Conservation (phyloP, 2,113 vertebrate genomes). For the Hippocampus abdominalis region DNA sequence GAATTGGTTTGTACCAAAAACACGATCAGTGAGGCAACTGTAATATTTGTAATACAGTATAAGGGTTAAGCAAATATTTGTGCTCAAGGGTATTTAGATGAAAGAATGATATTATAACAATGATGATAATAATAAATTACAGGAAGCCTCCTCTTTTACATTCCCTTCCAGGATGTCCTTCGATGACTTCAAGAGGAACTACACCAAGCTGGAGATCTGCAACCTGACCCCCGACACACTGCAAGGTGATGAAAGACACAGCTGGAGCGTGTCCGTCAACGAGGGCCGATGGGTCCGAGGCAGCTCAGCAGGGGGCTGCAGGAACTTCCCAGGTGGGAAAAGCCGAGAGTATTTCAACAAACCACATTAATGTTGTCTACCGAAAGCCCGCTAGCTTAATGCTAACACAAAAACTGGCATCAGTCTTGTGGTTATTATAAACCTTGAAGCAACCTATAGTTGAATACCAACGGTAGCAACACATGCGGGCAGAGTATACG, state of each 20-base stretch:
- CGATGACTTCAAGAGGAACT: slow-evolving; percentile 85
- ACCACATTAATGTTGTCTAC: not conserved
- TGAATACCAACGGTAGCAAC: too few species aligned
- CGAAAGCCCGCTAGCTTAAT: not conserved
- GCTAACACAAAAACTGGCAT: not conserved
- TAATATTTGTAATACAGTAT: too few species aligned
- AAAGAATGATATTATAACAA: too few species aligned
- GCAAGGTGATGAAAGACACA: slow-evolving; percentile 80
- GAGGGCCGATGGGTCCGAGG: slow-evolving; percentile 97
- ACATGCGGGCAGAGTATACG: too few species aligned
- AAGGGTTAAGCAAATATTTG: too few species aligned
- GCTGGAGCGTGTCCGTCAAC: slow-evolving; percentile 88
- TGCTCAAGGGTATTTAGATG: too few species aligned
- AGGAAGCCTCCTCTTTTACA: not conserved
- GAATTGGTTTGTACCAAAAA: too few species aligned
- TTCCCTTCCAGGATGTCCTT: slow-evolving; percentile 85
- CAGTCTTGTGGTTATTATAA: not conserved
- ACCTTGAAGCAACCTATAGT: too few species aligned
- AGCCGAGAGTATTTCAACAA: not conserved
- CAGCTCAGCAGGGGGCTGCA: slow-evolving; percentile 94
- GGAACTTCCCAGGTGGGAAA: slow-evolving; percentile 87
- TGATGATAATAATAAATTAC: too few species aligned
- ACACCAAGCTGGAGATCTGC: slow-evolving; percentile 96
- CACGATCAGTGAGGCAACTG: too few species aligned
- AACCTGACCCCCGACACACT: slow-evolving; percentile 92